Evolutionary conservation across 2,888 invertebrate species (phyloP), one percentile per base, ranked within the genome.

Genomic region (Drosophila leonis): DNA sequence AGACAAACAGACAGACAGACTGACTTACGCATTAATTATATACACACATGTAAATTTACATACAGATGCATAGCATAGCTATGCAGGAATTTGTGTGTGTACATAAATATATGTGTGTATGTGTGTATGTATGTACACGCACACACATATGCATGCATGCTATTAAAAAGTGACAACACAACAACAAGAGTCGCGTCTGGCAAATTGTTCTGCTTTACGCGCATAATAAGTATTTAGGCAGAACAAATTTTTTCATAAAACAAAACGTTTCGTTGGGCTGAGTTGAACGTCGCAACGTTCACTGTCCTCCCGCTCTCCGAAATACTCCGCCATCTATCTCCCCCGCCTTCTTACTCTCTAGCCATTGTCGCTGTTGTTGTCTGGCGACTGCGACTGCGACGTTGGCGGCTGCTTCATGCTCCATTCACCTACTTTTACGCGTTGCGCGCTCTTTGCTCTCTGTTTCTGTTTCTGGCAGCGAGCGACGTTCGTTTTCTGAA

Each of bases 371-470:
- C 63, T 68, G 31, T 27, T 46, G 27, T 39, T 60, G 69, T 69
- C 67, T 51, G 75, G 44, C 55, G 54, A 64, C 75, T 63, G 69
- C 73, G 42, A 51, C 51, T 13, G 39, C 54, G 39, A 54, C 54
- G 71, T 61, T 69, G 44, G 42, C 77, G 60, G 46, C 74, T 80
- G 80, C 75, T 89, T 87, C 89, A 84, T 87, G 90, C 91, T 92
- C 91, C 85, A 91, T 88, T 91, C 91, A 91, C 91, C 91, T 91
- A 91, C 91, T 85, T 91, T 92, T 82, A 85, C 73, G 86, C 90
- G 75, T 80, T 82, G 78, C 67, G 69, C 75, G 79, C 83, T 85
- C 81, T 87, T 72, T 68, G 70, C 76, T 82, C 78, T 72, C 73
- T 71, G 66, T 68, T 60, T 69, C 57, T 75, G 72, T 70, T 73